Base-by-base conservation (phyloP, 2,888 invertebrate species). In the Thera obeliscata region DNA sequence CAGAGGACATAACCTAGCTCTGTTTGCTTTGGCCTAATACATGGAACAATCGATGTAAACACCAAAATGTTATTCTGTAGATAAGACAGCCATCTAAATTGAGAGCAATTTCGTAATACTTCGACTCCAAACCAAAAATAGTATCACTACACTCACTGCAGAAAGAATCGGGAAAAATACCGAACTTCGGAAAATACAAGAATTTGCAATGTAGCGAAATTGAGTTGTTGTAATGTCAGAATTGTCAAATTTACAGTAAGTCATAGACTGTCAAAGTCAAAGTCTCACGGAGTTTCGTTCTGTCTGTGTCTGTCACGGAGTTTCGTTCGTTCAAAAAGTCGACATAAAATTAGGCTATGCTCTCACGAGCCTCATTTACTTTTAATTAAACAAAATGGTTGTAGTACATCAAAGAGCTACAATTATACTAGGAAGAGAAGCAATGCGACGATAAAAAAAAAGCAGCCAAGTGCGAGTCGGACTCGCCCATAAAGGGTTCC, bases 1-100 rank as follows among this genome's bases (percentile, higher is more conserved):
- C 77, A 85, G 83, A 82, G 84, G 81, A 80, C 84, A 84, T 79
- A 86, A 86, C 88, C 87, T 91, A 91, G 90, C 90, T 90, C 72
- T 79, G 77, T 80, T 79, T 81, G 78, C 79, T 74, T 82, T 54
- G 22, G 35, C 9, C 82, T 72, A 72, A 81, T 71, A 70, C 65
- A 63, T 64, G 43, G 72, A 55, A 55, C 36, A 35, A 55, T 55
- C 46, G 35, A 56, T 48, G 55, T 33, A 56, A 61, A 36, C 49
- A 50, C 36, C 54, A 12, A 49, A 36, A 48, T 55, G 36, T 2
- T 36, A 11, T 36, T 36, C 5, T 35, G 5, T 35, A 36, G 36
- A 36, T 36, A 36, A 36, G 36, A 36, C 4, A 0, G 11, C 11
- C 36, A 2, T 50, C 4, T 2, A 52, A 52, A 33, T 8, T 52